Percentiles rank a stretch among this genome's conserved stretches.
Evolutionary conservation across 2,113 vertebrate genomes (phyloP).

Genomic region (Zingel zingel): DNA sequence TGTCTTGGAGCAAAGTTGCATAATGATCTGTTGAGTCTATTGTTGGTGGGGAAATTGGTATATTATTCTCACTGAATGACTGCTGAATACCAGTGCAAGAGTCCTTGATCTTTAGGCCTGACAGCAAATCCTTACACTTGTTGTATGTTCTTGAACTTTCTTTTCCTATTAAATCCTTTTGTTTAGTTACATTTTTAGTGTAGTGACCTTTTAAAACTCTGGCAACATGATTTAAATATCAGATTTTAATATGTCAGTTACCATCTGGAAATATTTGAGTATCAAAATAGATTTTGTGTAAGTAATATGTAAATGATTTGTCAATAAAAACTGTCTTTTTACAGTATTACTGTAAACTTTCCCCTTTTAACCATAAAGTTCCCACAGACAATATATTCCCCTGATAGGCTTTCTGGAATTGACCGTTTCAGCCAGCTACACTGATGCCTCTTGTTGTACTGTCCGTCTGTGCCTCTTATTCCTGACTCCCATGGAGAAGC

Average conservation of each 20-base stretch:
- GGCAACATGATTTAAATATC: not conserved
- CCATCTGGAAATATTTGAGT: not conserved
- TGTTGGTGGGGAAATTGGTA: not conserved
- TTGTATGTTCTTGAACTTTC: conserved; percentile 1
- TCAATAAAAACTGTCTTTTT: not conserved
- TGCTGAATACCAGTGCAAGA: not conserved
- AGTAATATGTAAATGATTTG: not conserved
- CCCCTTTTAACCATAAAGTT: conserved; percentile 15
- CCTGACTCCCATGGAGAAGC: conserved; percentile 56
- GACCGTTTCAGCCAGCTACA: conserved; percentile 38
- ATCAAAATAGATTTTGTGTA: not conserved
- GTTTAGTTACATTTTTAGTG: not conserved
- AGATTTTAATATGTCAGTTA: not conserved
- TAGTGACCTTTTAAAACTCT: not conserved
- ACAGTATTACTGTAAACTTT: not conserved
- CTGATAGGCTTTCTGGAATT: conserved; percentile 11
- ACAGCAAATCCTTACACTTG: not conserved
- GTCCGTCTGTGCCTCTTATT: conserved; percentile 48
- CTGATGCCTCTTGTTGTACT: conserved; percentile 46
- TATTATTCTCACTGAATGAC: conserved; percentile 2
- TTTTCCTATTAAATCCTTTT: not conserved
- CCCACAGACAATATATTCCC: not conserved
- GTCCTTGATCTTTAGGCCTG: not conserved
- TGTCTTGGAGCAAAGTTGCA: conserved; percentile 1
- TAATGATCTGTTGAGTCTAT: conserved; percentile 13